A percentile compares a stretch with the other conserved stretches of the same genome.
These are phyloP conservation scores for Carposina sasakii DNA, from an alignment of 1,140 invertebrate species.

Conservation along the genomic window DNA sequence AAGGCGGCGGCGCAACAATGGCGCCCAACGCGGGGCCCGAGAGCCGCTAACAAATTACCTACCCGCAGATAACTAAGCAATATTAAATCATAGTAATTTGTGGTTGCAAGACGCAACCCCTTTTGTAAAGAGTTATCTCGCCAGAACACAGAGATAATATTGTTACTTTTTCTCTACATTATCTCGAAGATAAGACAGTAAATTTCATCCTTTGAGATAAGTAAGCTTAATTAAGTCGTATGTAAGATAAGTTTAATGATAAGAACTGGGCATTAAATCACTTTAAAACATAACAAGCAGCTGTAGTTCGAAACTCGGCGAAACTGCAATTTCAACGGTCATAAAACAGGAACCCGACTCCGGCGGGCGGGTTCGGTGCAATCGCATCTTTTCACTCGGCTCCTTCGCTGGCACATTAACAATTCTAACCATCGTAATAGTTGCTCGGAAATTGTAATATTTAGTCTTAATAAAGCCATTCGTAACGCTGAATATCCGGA, in stretches of 20 bases:
- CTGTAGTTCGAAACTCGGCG: slow-evolving; percentile 41
- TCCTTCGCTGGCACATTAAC: slow-evolving; percentile 52
- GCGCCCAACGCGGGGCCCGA: slow-evolving; percentile 48
- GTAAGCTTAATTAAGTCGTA: neutral
- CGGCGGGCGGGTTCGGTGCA: slow-evolving; percentile 33
- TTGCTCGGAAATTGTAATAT: slow-evolving; percentile 63
- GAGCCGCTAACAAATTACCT: slow-evolving; percentile 67
- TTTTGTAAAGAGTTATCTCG: slow-evolving; percentile 47
- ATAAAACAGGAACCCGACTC: slow-evolving; percentile 47
- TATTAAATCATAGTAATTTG: slow-evolving; percentile 73
- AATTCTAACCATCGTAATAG: slow-evolving; percentile 61
- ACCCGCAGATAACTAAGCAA: slow-evolving; percentile 69
- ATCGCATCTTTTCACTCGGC: slow-evolving; percentile 58
- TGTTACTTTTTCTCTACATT: slow-evolving; percentile 36
- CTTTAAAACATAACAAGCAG: slow-evolving; percentile 38
- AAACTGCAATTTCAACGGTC: slow-evolving; percentile 59
- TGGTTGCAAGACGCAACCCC: slow-evolving; percentile 55
- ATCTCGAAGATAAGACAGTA: slow-evolving; percentile 30
- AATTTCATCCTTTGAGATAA: neutral
- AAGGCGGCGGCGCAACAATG: slow-evolving; percentile 64
- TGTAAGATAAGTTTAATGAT: neutral
- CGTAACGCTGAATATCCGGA: slow-evolving; percentile 60
- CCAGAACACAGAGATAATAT: slow-evolving; percentile 36
- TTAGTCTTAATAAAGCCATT: slow-evolving; percentile 69
- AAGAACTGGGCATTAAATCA: slow-evolving; percentile 33